Conservation (phyloP, 2,113 vertebrate genomes). For the Alethe diademata region DNA sequence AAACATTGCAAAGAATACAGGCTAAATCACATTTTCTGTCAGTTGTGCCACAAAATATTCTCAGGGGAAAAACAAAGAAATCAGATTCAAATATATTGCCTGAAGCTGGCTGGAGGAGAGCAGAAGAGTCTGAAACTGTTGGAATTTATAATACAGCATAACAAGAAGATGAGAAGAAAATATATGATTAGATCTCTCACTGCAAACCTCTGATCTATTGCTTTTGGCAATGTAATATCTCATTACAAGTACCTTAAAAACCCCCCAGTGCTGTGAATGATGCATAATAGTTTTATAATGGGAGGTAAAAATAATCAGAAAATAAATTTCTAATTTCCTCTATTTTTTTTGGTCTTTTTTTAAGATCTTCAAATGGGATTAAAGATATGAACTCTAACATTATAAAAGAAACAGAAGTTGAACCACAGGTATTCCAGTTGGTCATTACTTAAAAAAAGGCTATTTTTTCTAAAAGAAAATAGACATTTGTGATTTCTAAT, state of each 20-base stretch:
- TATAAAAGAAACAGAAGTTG: not conserved
- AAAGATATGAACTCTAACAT: not conserved
- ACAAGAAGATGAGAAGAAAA: slow-evolving; percentile 9
- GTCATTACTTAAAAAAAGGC: not conserved
- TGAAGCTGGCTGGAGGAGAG: not conserved
- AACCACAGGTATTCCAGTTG: not conserved
- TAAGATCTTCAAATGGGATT: not conserved
- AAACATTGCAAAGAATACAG: not conserved
- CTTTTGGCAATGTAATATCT: not conserved
- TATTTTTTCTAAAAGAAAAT: not conserved
- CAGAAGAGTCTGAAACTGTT: not conserved
- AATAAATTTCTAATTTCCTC: not conserved
- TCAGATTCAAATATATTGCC: not conserved
- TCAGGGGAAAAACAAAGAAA: not conserved
- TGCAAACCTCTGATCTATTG: not conserved
- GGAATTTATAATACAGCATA: not conserved
- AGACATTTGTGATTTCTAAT: not conserved
- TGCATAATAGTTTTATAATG: not conserved
- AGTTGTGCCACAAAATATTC: not conserved
- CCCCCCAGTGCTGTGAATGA: not conserved
- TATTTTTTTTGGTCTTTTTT: not conserved
- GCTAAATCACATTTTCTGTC: not conserved
- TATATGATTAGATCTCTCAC: not conserved
- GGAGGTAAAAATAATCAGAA: not conserved
- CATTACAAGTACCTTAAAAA: not conserved